These are phyloP conservation scores for Sciurus vulgaris DNA, from an alignment of 2,797 vertebrate genomes.

Conservation along the genomic window DNA sequence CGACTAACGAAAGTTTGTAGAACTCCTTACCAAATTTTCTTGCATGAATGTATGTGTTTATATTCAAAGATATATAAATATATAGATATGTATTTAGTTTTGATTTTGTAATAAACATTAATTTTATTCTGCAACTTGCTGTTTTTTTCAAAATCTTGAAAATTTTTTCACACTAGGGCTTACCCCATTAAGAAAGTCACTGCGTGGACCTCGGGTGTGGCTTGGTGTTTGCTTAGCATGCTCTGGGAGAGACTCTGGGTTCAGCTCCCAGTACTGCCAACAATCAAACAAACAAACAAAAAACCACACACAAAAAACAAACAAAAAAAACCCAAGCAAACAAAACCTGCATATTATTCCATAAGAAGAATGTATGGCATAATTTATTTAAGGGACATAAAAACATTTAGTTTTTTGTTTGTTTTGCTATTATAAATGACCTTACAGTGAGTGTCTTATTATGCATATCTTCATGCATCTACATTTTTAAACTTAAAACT, in stretches of 20 bases:
- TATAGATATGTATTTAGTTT: background rate
- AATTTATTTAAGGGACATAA: slow-evolving; percentile 44
- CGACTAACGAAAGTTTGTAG: background rate
- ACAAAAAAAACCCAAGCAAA: no score
- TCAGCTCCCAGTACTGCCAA: background rate
- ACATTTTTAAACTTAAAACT: slow-evolving; percentile 44
- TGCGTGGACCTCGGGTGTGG: background rate
- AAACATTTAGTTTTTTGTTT: background rate
- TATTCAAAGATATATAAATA: background rate
- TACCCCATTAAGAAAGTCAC: background rate
- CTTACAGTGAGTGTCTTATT: background rate
- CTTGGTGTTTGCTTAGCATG: no score
- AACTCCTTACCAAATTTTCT: background rate
- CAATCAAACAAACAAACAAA: no score
- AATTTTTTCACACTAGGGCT: background rate
- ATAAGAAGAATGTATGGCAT: background rate
- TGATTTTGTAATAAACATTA: background rate
- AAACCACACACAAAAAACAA: no score
- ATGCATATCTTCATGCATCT: background rate
- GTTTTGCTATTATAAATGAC: background rate
- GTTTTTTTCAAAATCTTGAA: background rate
- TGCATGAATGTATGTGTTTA: background rate
- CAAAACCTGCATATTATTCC: background rate
- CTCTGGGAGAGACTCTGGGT: background rate
- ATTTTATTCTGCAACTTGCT: background rate